Evolutionary conservation across 2,113 vertebrate species (phyloP), one percentile per base, ranked within the genome.

Genomic region (Glaucomys volans): DNA sequence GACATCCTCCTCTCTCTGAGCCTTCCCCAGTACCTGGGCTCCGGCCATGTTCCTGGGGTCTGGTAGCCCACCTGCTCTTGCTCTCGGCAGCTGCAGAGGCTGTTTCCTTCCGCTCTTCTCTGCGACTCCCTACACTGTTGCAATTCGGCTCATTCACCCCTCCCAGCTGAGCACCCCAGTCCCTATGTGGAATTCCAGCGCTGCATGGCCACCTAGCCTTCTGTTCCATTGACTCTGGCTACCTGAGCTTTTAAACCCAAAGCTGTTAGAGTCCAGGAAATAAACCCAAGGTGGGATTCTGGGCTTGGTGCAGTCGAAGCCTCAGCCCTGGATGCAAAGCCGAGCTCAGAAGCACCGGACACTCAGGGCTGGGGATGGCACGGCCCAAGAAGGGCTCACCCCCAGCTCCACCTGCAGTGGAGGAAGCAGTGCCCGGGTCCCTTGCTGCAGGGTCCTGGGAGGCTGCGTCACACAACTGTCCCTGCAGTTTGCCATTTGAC

Each of bases 311-410:
- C 17, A 14, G 5, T 59, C 59, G 7, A 1, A 32, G 5, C 4
- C 9, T 62, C 40, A 47, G 26, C 12, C 80, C 74, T 84, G 28
- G 69, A 64, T 13, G 16, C 18, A 28, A 9, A 0, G 0, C 44
- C 54, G 62, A 92, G 71, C 30, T 40, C 28, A 40, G 11, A 26
- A 1, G 52, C 44, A 0, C 22, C 5, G 1, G 22, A 3, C 5
- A 0, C 1, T 7, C 0, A 0, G 17, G 28, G 1, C 3, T 0
- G 12, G 28, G 5, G 26, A n/a, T 10, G 4, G 12, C 11, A 1
- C 0, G 0, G 4, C 1, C 2, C 6, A 28, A 0, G 30, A 1
- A 0, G 8, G 16, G 4, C 1, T 11, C 57, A 7, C 30, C 1
- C 0, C 2, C 9, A 22, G 30, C 6, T 0, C 4, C 5, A 0